Evolutionary conservation across 1,140 invertebrate genomes (phyloP).

Genomic region (Tenebrio molitor): DNA sequence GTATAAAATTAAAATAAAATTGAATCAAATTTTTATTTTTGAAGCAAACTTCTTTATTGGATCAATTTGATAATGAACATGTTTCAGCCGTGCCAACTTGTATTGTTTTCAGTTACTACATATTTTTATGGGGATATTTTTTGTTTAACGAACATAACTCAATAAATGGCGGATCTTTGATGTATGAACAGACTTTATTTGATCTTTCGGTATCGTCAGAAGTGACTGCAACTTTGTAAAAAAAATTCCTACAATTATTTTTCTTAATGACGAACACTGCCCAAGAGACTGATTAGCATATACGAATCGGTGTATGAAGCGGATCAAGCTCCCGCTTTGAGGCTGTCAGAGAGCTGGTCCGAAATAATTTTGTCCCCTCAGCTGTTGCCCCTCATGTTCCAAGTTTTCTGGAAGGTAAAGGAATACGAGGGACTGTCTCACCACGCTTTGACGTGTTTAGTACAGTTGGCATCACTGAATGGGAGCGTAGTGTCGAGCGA

Average conservation of each 20-base stretch:
- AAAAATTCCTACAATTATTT: slow-evolving; percentile 51
- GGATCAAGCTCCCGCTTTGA: slow-evolving; percentile 75
- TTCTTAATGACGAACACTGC: slow-evolving; percentile 72
- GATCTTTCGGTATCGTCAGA: no score
- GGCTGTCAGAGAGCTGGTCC: slow-evolving; percentile 77
- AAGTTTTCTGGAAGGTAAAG: slow-evolving; percentile 86
- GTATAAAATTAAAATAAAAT: no score
- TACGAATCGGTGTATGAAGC: slow-evolving; percentile 80
- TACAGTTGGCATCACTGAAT: slow-evolving; percentile 85
- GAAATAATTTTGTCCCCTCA: slow-evolving; percentile 82
- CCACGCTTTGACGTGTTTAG: slow-evolving; percentile 83
- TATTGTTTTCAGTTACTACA: no score
- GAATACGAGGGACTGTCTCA: slow-evolving; percentile 80
- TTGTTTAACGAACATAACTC: no score
- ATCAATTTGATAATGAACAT: no score
- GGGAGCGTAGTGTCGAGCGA: slow-evolving; percentile 75
- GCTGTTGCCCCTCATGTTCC: slow-evolving; percentile 84
- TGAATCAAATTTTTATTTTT: no score
- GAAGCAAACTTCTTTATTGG: no score
- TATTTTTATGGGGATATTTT: no score
- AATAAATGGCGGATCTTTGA: no score
- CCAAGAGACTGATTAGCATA: slow-evolving; percentile 77
- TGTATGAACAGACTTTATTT: no score
- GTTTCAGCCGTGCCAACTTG: no score
- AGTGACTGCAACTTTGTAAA: no score